Conservation (phyloP, 2,797 vertebrate species). For the Hydrophis major region DNA sequence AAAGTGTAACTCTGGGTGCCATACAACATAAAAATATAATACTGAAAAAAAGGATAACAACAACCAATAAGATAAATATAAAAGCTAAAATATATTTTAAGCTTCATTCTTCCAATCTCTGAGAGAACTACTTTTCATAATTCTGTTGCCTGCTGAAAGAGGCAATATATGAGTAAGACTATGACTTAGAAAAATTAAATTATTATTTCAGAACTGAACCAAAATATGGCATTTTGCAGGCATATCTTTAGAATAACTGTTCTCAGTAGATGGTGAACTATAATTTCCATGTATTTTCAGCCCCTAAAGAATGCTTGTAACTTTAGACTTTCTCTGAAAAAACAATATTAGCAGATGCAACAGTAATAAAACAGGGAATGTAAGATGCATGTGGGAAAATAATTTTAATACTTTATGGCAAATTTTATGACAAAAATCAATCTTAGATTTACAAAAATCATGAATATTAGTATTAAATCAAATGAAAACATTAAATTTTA, state of each 20-base stretch:
- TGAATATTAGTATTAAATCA: not conserved
- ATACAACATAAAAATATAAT: not conserved
- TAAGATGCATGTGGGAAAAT: not conserved
- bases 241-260: not conserved
- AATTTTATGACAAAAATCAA: not conserved
- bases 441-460: not conserved
- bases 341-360: not conserved
- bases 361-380: not conserved
- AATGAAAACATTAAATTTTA: not conserved
- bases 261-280: not conserved
- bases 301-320: not conserved
- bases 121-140: not conserved
- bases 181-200: not conserved
- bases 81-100: not conserved
- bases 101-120: not conserved
- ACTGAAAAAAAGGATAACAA: not conserved
- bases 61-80: not conserved
- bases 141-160: not conserved
- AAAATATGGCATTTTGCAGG: not conserved
- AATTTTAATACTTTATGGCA: not conserved
- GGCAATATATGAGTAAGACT: not conserved
- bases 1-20: not conserved
- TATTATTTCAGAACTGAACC: not conserved
- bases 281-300: not conserved
- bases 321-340: not conserved